Conservation (phyloP, 2,797 vertebrate species). For the Betta splendens region DNA sequence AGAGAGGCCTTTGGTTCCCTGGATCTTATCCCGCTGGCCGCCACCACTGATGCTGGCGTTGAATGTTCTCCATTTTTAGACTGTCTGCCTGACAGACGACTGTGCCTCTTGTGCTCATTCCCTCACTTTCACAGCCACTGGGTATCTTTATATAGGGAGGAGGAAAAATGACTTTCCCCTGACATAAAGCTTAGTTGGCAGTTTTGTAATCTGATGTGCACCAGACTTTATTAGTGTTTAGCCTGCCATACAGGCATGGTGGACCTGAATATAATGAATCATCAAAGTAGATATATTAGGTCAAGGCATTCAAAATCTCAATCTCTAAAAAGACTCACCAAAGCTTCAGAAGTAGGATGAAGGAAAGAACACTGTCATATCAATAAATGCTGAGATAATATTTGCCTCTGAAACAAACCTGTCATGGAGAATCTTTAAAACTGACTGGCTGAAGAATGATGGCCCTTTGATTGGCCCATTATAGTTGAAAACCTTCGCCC, state of each 20-base stretch:
- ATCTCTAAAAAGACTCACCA: not conserved
- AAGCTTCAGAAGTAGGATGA: not conserved
- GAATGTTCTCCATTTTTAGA: too few relatives aligned
- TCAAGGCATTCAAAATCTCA: not conserved
- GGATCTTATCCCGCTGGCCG: too few relatives aligned
- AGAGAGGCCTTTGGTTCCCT: too few relatives aligned
- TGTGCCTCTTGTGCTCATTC: too few relatives aligned
- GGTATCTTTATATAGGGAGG: slow-evolving; percentile 25
- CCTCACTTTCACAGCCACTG: too few relatives aligned
- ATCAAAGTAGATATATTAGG: not conserved
- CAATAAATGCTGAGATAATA: too few relatives aligned
- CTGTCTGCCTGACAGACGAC: too few relatives aligned
- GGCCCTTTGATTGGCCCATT: slow-evolving; percentile 86
- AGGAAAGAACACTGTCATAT: not conserved
- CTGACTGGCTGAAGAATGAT: slow-evolving; percentile 73
- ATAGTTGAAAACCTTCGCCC: slow-evolving; percentile 83
- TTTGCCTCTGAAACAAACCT: slow-evolving; percentile 77
- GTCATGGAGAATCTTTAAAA: slow-evolving; percentile 83
- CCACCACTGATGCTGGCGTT: too few relatives aligned
- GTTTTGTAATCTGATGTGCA: slow-evolving; percentile 6
- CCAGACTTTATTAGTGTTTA: slow-evolving; percentile 7
- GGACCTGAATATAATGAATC: not conserved
- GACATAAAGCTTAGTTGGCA: slow-evolving; percentile 34
- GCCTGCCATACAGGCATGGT: not conserved
- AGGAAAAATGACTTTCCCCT: slow-evolving; percentile 6